These are phyloP conservation scores for Cydia amplana DNA, from an alignment of 1,140 invertebrate species.

Conservation along the genomic window DNA sequence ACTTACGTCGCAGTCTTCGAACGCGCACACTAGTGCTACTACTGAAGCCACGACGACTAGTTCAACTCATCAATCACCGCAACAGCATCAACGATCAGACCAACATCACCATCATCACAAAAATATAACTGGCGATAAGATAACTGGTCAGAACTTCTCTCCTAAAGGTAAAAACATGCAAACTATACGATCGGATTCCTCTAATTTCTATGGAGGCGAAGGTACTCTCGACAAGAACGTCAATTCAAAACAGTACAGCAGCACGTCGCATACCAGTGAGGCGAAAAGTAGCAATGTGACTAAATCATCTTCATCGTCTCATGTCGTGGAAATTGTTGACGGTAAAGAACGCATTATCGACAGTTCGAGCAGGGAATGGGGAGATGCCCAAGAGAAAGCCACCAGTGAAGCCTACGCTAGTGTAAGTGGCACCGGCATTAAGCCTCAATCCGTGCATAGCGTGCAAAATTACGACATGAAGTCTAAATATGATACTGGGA, in stretches of 20 bases:
- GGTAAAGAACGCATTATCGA: slow-evolving; percentile 82
- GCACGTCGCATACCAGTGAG: slow-evolving; percentile 70
- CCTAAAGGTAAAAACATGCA: slow-evolving; percentile 53
- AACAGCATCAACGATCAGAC: slow-evolving; percentile 8
- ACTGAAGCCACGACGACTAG: slow-evolving; percentile 44
- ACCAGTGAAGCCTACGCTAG: slow-evolving; percentile 77
- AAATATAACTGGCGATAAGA: slow-evolving; percentile 60
- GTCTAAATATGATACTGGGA: slow-evolving; percentile 79
- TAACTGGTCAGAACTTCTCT: slow-evolving; percentile 52
- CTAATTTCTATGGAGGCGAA: slow-evolving; percentile 70
- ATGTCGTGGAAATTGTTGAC: slow-evolving; percentile 81
- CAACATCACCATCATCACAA: slow-evolving; percentile 18
- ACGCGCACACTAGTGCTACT: slow-evolving; percentile 47
- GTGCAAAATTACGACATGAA: slow-evolving; percentile 77
- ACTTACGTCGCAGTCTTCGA: slow-evolving; percentile 47
- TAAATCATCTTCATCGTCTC: slow-evolving; percentile 80
- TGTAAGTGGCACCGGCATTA: slow-evolving; percentile 77
- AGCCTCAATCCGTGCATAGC: slow-evolving; percentile 75
- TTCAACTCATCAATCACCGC: slow-evolving; percentile 36
- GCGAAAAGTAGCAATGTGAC: slow-evolving; percentile 69
- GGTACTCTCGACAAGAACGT: slow-evolving; percentile 61
- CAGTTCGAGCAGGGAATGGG: slow-evolving; percentile 79
- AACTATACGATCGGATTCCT: slow-evolving; percentile 58
- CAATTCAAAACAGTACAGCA: slow-evolving; percentile 64
- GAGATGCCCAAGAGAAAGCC: slow-evolving; percentile 71